These are phyloP conservation scores for Pyrocoelia pectoralis DNA, from an alignment of 2,888 invertebrate species.

Conservation along the genomic window DNA sequence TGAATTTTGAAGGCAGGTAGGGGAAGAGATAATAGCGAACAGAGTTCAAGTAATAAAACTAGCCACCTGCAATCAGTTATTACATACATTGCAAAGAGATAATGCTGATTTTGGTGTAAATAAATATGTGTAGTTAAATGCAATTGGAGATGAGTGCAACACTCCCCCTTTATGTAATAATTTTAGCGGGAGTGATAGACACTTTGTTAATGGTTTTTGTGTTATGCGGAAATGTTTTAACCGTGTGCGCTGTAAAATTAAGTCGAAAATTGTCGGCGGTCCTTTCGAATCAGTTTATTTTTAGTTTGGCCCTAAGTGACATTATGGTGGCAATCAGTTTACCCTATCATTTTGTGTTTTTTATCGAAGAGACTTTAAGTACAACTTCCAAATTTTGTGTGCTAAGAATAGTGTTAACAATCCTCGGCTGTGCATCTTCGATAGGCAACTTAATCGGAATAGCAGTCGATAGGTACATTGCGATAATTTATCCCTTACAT, in stretches of 20 bases:
- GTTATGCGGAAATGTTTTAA: conserved; percentile 77
- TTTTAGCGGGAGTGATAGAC: conserved; percentile 25
- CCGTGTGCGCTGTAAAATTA: conserved; percentile 76
- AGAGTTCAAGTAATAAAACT: too few relatives aligned
- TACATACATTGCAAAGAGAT: conserved; percentile 9
- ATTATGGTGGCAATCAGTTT: conserved; percentile 78
- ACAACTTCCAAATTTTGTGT: conserved; percentile 70
- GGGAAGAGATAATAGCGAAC: too few relatives aligned
- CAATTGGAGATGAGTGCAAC: conserved; percentile 6
- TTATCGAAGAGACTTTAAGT: conserved; percentile 67
- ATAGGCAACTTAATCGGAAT: conserved; percentile 81
- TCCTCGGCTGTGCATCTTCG: conserved; percentile 80
- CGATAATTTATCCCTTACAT: conserved; percentile 80
- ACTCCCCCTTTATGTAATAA: neutral
- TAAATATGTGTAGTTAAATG: neutral
- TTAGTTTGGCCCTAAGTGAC: conserved; percentile 82
- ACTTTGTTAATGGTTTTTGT: conserved; percentile 20
- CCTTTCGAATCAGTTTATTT: conserved; percentile 80
- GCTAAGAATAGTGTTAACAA: conserved; percentile 76
- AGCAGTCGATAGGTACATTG: conserved; percentile 81
- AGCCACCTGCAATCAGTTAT: conserved; percentile 31
- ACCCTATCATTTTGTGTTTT: conserved; percentile 82
- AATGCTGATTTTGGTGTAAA: too few relatives aligned
- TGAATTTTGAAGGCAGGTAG: too few relatives aligned
- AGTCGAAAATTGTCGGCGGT: conserved; percentile 74